Conservation (phyloP, 2,113 vertebrate species). For the Entelurus aequoreus region DNA sequence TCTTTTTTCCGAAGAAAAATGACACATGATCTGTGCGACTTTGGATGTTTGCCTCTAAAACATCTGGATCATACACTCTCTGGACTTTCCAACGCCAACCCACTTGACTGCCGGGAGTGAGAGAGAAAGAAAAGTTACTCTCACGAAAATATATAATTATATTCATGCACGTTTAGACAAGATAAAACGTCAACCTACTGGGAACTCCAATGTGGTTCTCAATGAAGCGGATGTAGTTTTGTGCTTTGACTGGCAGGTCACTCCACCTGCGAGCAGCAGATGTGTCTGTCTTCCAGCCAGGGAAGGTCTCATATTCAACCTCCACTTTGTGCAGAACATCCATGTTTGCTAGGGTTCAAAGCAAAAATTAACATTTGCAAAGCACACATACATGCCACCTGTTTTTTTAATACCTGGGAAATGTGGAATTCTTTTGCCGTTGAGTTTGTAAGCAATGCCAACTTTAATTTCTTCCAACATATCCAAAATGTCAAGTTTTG, state of each 20-base stretch:
- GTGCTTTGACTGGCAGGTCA: slow-evolving; percentile 90
- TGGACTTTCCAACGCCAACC: slow-evolving; percentile 96
- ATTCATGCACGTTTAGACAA: slow-evolving; percentile 1
- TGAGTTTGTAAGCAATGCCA: slow-evolving; percentile 88
- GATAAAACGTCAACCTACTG: slow-evolving; percentile 66
- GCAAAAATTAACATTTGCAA: slow-evolving; percentile 1
- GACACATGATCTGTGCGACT: slow-evolving; percentile 16
- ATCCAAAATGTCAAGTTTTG: slow-evolving; percentile 96
- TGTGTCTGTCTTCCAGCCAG: slow-evolving; percentile 94
- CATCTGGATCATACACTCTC: slow-evolving; percentile 98
- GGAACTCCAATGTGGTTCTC: slow-evolving; percentile 93
- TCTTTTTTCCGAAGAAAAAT: slow-evolving; percentile 22
- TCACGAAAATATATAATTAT: no score
- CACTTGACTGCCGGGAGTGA: slow-evolving; percentile 83
- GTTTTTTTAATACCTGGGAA: slow-evolving; percentile 81
- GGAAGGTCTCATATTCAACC: slow-evolving; percentile 93
- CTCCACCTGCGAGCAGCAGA: slow-evolving; percentile 89
- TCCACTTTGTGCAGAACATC: slow-evolving; percentile 93
- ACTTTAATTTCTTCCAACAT: slow-evolving; percentile 92
- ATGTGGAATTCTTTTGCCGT: slow-evolving; percentile 91
- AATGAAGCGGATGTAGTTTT: slow-evolving; percentile 92
- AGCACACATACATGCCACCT: not conserved
- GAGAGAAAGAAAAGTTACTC: slow-evolving; percentile 4
- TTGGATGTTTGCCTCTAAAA: slow-evolving; percentile 70
- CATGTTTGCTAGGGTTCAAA: slow-evolving; percentile 81